These are phyloP conservation scores for Brachyhypopomus occidentalis DNA, from an alignment of 2,113 vertebrate genomes.

Conservation along the genomic window DNA sequence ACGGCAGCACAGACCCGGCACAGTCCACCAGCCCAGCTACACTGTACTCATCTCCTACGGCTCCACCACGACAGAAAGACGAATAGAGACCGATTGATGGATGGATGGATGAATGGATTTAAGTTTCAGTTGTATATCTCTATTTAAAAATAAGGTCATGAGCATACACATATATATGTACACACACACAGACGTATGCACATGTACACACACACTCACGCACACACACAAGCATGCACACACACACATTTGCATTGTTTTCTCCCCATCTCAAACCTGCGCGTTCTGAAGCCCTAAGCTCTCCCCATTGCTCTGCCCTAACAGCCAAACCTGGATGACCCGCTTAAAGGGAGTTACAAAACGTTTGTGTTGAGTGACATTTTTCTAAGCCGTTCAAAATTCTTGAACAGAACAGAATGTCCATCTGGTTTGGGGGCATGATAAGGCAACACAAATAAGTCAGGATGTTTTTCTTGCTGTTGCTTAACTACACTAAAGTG, in stretches of 20 bases:
- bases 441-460: neutral
- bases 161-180: conserved; percentile 18
- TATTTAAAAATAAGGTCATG: conserved; percentile 36
- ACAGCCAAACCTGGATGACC: neutral
- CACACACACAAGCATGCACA: neutral
- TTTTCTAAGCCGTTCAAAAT: neutral
- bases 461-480: no score
- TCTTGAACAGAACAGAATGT: neutral
- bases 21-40: conserved; percentile 65
- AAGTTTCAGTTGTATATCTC: neutral
- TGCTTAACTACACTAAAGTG: no score
- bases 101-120: conserved; percentile 6
- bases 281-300: neutral
- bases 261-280: conserved; percentile 16
- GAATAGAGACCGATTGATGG: neutral
- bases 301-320: conserved; percentile 9
- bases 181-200: neutral
- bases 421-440: neutral
- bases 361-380: neutral
- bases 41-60: conserved; percentile 63
- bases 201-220: neutral
- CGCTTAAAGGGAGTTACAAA: neutral
- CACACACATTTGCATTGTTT: no score
- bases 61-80: neutral
- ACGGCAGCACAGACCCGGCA: conserved; percentile 61